Evolutionary conservation across 1,140 invertebrate genomes (phyloP).

Genomic region (Leptinotarsa undecemlineata): DNA sequence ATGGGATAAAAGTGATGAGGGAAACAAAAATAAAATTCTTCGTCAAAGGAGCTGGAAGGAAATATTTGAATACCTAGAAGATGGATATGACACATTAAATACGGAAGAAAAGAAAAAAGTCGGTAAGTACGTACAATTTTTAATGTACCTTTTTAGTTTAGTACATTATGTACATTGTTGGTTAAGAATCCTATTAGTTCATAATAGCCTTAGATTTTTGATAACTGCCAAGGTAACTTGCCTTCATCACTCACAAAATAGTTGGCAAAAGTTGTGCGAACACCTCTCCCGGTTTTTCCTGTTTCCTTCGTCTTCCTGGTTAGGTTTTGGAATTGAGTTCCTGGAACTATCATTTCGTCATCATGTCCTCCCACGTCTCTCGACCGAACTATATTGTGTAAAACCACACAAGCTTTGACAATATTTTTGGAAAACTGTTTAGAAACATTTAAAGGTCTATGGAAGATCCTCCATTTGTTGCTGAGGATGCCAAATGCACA

Average conservation of each 20-base stretch:
- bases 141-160: slow-evolving; percentile 19
- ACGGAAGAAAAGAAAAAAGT: slow-evolving; percentile 28
- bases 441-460: slow-evolving; percentile 23
- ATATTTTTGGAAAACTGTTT: slow-evolving; percentile 19
- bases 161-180: not conserved
- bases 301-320: slow-evolving; percentile 7
- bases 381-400: slow-evolving; percentile 25
- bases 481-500: slow-evolving; percentile 37
- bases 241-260: slow-evolving; percentile 27
- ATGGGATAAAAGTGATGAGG: slow-evolving; percentile 26
- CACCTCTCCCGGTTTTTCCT: slow-evolving; percentile 25
- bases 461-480: slow-evolving; percentile 31
- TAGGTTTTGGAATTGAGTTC: slow-evolving; percentile 30
- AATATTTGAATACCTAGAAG: slow-evolving; percentile 26
- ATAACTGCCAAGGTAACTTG: slow-evolving; percentile 26
- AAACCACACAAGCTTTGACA: slow-evolving; percentile 26
- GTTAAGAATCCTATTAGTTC: too few relatives aligned
- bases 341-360: slow-evolving; percentile 32
- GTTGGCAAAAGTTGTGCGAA: slow-evolving; percentile 29
- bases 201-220: slow-evolving; percentile 27
- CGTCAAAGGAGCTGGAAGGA: slow-evolving; percentile 19
- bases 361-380: slow-evolving; percentile 29
- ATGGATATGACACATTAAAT: slow-evolving; percentile 31
- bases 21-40: slow-evolving; percentile 20
- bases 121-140: slow-evolving; percentile 6